These are phyloP conservation scores for Armadillidium nasatum DNA, from an alignment of 1,140 invertebrate species.

Conservation along the genomic window DNA sequence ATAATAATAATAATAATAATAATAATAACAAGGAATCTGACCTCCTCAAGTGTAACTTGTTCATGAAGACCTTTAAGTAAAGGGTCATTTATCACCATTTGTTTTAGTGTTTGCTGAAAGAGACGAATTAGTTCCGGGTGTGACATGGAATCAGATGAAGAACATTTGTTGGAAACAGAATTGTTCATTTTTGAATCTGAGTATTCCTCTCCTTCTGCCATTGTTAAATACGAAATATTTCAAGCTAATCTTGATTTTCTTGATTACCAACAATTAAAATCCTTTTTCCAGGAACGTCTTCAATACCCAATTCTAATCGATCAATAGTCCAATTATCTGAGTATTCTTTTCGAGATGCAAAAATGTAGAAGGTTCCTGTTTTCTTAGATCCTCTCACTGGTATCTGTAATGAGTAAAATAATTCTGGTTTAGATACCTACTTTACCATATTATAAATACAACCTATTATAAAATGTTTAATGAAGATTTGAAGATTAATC, in stretches of 20 bases:
- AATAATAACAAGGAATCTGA: neutral
- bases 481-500: no score
- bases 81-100: neutral
- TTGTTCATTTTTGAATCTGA: no score
- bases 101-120: neutral
- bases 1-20: constrained; percentile 7
- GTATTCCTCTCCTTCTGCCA: no score
- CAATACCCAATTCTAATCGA: neutral
- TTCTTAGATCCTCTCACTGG: neutral
- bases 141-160: neutral
- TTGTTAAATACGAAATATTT: no score
- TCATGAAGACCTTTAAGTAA: neutral
- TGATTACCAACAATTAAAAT: neutral
- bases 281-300: neutral
- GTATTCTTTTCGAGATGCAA: neutral
- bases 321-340: neutral
- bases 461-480: no score
- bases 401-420: neutral
- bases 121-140: neutral
- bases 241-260: no score
- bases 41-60: neutral
- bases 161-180: no score
- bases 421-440: no score
- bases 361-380: neutral
- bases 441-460: no score